Base-by-base conservation (phyloP, 2,888 invertebrate genomes). In the Horisme vitalbata region DNA sequence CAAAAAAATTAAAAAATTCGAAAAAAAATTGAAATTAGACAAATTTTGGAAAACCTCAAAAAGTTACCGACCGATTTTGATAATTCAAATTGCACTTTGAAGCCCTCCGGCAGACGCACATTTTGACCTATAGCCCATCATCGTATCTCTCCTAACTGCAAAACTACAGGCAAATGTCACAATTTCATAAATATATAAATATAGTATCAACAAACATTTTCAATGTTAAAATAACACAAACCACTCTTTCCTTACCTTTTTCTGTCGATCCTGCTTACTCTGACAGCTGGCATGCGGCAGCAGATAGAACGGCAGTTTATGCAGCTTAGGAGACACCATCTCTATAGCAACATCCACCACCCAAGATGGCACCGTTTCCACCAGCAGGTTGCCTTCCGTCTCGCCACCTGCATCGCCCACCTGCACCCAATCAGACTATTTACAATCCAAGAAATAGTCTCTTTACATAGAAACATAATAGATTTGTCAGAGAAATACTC, bases 281-380 rank as follows among this genome's bases (percentile, higher is more conserved):
- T 91, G 92, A 50, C 92, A 91, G 63, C 93, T 94, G 15, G 96
- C 93, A 89, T 99, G 98, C n/a, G 99, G 97, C 65, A 97, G 93
- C 41, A 99, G 92, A 79, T 97, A 98, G 84, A 99, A 99, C 14
- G 99, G 97, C 74, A 99, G 95, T 90, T 99, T 99, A 63, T 96
- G 96, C 68, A 99, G 96, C 83, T 98, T 98, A 1, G 98, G 99
- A 55, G 96, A 93, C 59, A 95, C 96, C 88, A 97, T 96, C 71
- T 98, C 97, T 46, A 98, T 95, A 28, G 98, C 96, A 31, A 97
- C 96, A 63, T 98, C 97, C 0, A 96, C 95, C 7, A 99, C 97
- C 99, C 99, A 99, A 8, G 94, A 93, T 0, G 99, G 99, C 8
- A 99, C 97, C 0, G 96, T 97, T 79, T 99, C 99, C 59, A 95